Conservation (phyloP, 2,888 invertebrate genomes). For the Hermaeophaga mercurialis region DNA sequence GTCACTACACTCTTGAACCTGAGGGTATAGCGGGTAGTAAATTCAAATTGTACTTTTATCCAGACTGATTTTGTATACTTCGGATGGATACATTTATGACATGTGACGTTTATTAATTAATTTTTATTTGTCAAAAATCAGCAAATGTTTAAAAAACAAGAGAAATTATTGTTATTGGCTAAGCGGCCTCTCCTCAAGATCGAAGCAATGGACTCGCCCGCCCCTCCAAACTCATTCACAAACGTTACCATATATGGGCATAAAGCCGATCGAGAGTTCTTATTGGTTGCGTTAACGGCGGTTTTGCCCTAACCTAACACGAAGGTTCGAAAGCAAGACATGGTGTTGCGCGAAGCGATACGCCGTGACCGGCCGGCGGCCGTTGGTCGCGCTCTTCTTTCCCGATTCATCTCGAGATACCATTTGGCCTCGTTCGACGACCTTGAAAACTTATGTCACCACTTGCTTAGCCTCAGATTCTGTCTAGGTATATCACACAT, state of each 20-base stretch:
- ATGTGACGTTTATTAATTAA: slow-evolving; percentile 32
- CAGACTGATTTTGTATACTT: slow-evolving; percentile 22
- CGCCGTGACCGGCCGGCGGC: slow-evolving; percentile 39
- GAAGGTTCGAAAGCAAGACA: slow-evolving; percentile 45
- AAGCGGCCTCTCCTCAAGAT: slow-evolving; percentile 47
- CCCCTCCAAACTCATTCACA: slow-evolving; percentile 65
- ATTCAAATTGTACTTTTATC: slow-evolving; percentile 46
- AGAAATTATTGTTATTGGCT: slow-evolving; percentile 33
- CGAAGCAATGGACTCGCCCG: slow-evolving; percentile 33
- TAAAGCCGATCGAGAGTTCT: slow-evolving; percentile 68
- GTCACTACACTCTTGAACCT: slow-evolving; percentile 37
- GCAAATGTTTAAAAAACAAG: slow-evolving; percentile 37
- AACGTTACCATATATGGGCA: slow-evolving; percentile 83
- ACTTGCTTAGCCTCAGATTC: slow-evolving; percentile 26
- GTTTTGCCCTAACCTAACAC: slow-evolving; percentile 54
- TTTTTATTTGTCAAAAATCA: slow-evolving; percentile 34
- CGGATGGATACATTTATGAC: slow-evolving; percentile 26
- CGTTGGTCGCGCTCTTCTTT: slow-evolving; percentile 20
- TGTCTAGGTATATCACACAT: slow-evolving; percentile 8
- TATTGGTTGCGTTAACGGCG: slow-evolving; percentile 63
- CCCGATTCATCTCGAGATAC: slow-evolving; percentile 32
- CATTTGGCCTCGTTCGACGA: slow-evolving; percentile 51
- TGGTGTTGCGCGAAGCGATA: slow-evolving; percentile 33
- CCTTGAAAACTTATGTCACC: slow-evolving; percentile 53
- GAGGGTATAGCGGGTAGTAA: slow-evolving; percentile 45